Base-by-base conservation (phyloP, 2,888 invertebrate species). In the Palloptera scutellata region DNA sequence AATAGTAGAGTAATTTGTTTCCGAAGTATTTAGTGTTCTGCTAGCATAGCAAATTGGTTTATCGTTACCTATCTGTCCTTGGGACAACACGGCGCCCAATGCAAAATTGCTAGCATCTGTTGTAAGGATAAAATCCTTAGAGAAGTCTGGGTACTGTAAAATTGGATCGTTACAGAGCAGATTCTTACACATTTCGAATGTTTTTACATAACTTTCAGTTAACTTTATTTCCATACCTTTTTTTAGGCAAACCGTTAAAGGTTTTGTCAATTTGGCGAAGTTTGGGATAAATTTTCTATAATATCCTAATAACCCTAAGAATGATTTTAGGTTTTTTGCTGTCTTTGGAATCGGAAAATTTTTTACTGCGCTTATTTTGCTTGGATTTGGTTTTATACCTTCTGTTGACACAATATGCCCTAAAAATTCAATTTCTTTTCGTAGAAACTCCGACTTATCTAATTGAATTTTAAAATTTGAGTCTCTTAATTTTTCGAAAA, bases 321-420 rank as follows among this genome's bases (percentile, higher is more conserved):
- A 79, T 12, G 59, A 53, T 75, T 77, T 77, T 5, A 79, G 76
- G 70, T 78, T 67, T 69, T 77, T 78, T 43, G 48, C 64, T 13
- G 74, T 77, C 58, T 65, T 73, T 8, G 75, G 77, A 2, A 77
- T 76, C 0, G 64, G 58, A 48, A 64, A 67, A 10, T 70, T 42
- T 59, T 70, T 59, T 51, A 67, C 17, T 13, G 76, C 74, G 45
- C 71, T 54, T 6, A 78, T 77, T 72, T 82, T 81, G 0, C 73
- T 71, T 0, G 79, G 78, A 61, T 81, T 78, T 9, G 81, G 80
- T 64, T 72, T 78, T 12, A 80, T 74, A 10, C 78, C 79, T 1
- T 81, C 75, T 1, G 76, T 69, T 5, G 81, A 76, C 1, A 64
- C 64, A 11, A 63, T n/a, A 17, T 64, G 53, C 12, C 55, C 67